Percentiles rank a stretch among this genome's conserved stretches.
phyloP scores from a whole-genome alignment of 2,113 vertebrate species.

The Chaetodon auriga region DNA sequence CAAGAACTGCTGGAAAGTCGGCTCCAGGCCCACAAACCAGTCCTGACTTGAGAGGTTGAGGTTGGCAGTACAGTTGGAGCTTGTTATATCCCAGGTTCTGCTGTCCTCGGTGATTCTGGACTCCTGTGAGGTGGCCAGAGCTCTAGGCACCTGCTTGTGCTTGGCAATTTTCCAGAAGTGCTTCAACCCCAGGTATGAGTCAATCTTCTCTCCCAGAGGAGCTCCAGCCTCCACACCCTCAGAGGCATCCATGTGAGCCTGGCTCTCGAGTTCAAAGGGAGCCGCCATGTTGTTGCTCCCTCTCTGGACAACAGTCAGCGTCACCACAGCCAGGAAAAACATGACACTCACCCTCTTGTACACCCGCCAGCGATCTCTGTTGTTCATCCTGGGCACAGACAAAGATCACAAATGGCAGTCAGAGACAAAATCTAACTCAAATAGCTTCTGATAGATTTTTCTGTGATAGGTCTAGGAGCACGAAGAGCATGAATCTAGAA shows the following conservation, averaged over 20 bases:
- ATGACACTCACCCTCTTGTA: slow-evolving; percentile 87
- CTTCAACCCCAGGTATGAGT: slow-evolving; percentile 25
- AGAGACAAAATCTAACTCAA: neutral
- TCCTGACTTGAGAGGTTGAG: slow-evolving; percentile 86
- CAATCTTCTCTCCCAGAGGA: slow-evolving; percentile 54
- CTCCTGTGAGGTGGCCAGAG: neutral
- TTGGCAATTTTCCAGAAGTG: slow-evolving; percentile 88
- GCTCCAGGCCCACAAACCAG: slow-evolving; percentile 90
- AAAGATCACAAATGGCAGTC: slow-evolving; percentile 26
- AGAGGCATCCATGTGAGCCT: slow-evolving; percentile 62
- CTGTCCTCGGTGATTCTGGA: neutral
- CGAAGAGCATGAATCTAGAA: too few relatives aligned
- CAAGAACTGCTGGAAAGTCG: slow-evolving; percentile 92
- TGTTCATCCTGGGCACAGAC: slow-evolving; percentile 85
- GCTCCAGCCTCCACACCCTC: neutral
- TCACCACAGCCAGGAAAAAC: slow-evolving; percentile 88
- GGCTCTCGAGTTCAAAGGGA: slow-evolving; percentile 84
- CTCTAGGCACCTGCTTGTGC: neutral
- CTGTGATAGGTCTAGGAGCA: neutral
- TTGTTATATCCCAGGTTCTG: slow-evolving; percentile 88
- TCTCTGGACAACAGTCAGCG: slow-evolving; percentile 86
- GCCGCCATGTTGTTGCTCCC: slow-evolving; percentile 77
- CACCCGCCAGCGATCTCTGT: slow-evolving; percentile 82
- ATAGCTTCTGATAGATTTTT: neutral
- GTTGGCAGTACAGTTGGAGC: slow-evolving; percentile 91